Evolutionary conservation across 2,888 invertebrate species (phyloP), one percentile per base, ranked within the genome.

Genomic region (Macrosiphum euphorbiae): DNA sequence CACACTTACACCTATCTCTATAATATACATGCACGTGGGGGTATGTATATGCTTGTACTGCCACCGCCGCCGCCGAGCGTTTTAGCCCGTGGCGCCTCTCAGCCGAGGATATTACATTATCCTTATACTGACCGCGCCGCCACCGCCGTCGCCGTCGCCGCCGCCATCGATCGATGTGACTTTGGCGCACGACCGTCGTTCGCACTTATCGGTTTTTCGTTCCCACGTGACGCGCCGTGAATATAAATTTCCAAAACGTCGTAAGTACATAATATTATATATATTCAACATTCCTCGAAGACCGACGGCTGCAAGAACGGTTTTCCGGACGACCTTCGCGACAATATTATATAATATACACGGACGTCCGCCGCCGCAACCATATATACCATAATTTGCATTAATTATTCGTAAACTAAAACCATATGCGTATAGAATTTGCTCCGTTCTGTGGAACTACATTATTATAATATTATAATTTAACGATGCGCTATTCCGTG

Each of bases 21-120:
- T 44, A 44, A 44, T 44, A 44, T 44, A 2, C 44, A 67, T 16
- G n/a, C 13, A n/a, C 13, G 61, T 28, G 61, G 28, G 47, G 16
- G 13, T n/a, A 67, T 13, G 67, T n/a, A n/a, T 67, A 16, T 1
- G 67, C 16, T 26, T 86, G 13, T 41, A 24, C 55, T 4, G 55
- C 20, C 11, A 47, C 28, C 11, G 47, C 11, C 26, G 44, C 41
- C 44, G 41, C n/a, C 58, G 44, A 44, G 10, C 28, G 67, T 61
- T 90, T 67, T 50, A 47, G n/a, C 47, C 47, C 11, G 47, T 90
- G 90, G 78, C 90, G 67, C 50, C 47, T 90, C 50, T 26, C 26
- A 78, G 78, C 90, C 78, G 90, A 90, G 67, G 52, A 52, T 41
- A 90, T 78, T 90, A 47, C 47, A 90, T 90, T 90, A 78, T 90